A percentile compares a stretch with the other conserved stretches of the same genome.
Conservation (phyloP, 2,888 invertebrate genomes). For the Acrocyrtus sp. region DNA sequence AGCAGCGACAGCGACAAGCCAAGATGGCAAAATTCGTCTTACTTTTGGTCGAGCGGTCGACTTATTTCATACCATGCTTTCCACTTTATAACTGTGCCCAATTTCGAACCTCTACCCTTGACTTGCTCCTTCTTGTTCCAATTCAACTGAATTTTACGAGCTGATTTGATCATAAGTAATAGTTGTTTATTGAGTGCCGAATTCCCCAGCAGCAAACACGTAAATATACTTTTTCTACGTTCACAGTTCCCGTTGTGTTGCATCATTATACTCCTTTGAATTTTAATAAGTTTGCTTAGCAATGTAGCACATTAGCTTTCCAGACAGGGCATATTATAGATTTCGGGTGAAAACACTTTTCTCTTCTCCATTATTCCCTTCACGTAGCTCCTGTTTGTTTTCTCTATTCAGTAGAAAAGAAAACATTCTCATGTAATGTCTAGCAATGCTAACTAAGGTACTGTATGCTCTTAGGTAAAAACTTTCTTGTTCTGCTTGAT, state of each 20-base stretch:
- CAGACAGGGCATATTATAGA: neutral
- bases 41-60: too few species aligned
- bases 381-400: constrained; percentile 16
- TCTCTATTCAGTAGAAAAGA: constrained; percentile 3
- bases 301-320: too few species aligned
- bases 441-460: too few species aligned
- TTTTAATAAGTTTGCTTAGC: constrained; percentile 11
- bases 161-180: neutral
- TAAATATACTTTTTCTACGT: too few species aligned
- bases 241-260: neutral
- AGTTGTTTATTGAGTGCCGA: constrained; percentile 25
- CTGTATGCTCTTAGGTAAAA: too few species aligned
- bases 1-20: constrained; percentile 29
- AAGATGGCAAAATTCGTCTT: too few species aligned
- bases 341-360: constrained; percentile 2
- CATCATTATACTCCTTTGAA: neutral
- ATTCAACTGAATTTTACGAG: neutral
- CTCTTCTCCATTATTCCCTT: too few species aligned
- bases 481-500: too few species aligned
- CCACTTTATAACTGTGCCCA: too few species aligned
- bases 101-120: too few species aligned
- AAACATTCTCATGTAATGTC: too few species aligned
- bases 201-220: constrained; percentile 3
- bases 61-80: neutral
- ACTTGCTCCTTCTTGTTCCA: neutral